phyloP scores from a whole-genome alignment of 2,888 invertebrate genomes.

The Ischnus inquisitorius region DNA sequence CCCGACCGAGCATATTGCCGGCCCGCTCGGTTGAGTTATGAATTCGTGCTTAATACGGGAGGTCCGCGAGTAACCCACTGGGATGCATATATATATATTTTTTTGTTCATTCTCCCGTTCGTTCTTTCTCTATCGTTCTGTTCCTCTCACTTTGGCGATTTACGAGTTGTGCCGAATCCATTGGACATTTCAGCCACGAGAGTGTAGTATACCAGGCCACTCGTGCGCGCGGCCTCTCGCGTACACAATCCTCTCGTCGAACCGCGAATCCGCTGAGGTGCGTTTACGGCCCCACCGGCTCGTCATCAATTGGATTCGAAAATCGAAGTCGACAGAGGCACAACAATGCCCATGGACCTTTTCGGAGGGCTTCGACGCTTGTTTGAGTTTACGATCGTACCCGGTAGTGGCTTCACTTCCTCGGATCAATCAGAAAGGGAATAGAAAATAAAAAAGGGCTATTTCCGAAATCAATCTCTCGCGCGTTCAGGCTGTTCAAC shows the following conservation, averaged over 20 bases:
- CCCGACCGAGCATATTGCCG: conserved; percentile 67
- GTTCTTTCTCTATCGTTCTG: conserved; percentile 29
- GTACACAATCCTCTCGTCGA: background rate
- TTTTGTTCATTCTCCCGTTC: conserved; percentile 24
- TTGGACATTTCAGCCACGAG: conserved; percentile 17
- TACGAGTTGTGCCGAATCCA: conserved; percentile 43
- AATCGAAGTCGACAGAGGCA: conserved; percentile 16
- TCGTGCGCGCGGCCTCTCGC: background rate
- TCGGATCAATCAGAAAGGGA: background rate
- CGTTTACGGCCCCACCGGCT: conserved; percentile 20
- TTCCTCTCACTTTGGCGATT: conserved; percentile 48
- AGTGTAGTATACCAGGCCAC: conserved; percentile 21
- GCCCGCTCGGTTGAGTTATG: conserved; percentile 71
- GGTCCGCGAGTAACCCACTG: conserved; percentile 65
- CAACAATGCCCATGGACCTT: background rate
- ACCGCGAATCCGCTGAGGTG: background rate
- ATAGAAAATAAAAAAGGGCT: background rate
- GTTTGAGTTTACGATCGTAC: conserved; percentile 7
- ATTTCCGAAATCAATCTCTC: background rate
- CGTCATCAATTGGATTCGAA: conserved; percentile 43
- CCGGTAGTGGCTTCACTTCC: background rate
- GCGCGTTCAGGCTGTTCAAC: background rate
- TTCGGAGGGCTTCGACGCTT: conserved; percentile 12
- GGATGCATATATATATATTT: conserved; percentile 37
- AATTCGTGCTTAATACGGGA: conserved; percentile 72